A percentile compares a stretch with the other conserved stretches of the same genome.
phyloP scores from a whole-genome alignment of 2,888 invertebrate genomes.

The Zonitis immaculata region DNA sequence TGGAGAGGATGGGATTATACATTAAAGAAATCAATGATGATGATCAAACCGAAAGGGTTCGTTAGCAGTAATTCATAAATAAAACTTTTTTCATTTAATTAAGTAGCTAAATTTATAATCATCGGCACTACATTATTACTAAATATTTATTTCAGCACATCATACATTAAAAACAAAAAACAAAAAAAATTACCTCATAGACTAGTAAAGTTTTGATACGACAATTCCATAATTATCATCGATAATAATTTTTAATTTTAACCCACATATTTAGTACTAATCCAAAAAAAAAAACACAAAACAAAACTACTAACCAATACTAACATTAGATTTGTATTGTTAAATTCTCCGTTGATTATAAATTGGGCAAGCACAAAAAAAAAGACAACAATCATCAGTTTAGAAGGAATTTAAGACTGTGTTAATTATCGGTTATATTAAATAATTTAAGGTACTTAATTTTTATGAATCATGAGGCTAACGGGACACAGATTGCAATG shows the following conservation, averaged over 20 bases:
- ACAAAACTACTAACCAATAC: too few species aligned
- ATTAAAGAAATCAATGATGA: slow-evolving; percentile 82
- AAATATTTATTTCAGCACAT: slow-evolving; percentile 26
- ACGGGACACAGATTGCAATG: slow-evolving; percentile 42
- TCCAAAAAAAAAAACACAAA: too few species aligned
- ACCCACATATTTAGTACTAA: too few species aligned
- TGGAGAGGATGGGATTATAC: slow-evolving; percentile 96
- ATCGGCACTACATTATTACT: slow-evolving; percentile 25
- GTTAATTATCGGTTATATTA: slow-evolving; percentile 36
- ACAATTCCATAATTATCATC: too few species aligned
- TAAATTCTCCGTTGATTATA: slow-evolving; percentile 37
- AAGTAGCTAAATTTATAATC: slow-evolving; percentile 39
- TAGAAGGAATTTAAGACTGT: slow-evolving; percentile 36
- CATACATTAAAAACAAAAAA: slow-evolving; percentile 13
- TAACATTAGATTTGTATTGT: too few species aligned
- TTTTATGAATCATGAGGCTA: slow-evolving; percentile 44
- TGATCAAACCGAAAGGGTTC: slow-evolving; percentile 80
- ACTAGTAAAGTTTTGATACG: too few species aligned
- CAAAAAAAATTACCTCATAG: slow-evolving; percentile 24
- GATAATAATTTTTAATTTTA: too few species aligned
- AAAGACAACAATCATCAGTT: too few species aligned
- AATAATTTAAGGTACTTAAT: slow-evolving; percentile 33
- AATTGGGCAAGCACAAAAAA: slow-evolving; percentile 29
- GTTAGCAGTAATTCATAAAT: too few species aligned
- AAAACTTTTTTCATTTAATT: too few species aligned